Conservation (phyloP, 2,888 invertebrate genomes). For the Leptinotarsa peninsularis region DNA sequence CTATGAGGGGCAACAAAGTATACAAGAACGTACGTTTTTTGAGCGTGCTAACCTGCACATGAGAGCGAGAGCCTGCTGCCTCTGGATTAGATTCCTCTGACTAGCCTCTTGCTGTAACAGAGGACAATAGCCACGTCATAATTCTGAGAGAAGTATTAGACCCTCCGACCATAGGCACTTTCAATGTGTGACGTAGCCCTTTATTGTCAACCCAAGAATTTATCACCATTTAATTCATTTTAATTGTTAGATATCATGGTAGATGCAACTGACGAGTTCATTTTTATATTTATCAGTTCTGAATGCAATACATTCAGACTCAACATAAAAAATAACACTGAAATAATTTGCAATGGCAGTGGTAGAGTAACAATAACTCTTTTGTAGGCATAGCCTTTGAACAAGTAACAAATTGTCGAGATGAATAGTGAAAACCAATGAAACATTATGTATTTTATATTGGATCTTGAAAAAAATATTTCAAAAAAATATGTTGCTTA, state of each 20-base stretch:
- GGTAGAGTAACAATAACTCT: too few species aligned
- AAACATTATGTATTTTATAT: too few species aligned
- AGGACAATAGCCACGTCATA: conserved; percentile 60
- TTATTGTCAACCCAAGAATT: neutral
- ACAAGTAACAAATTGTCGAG: too few species aligned
- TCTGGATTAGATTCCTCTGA: conserved; percentile 89
- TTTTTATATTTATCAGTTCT: neutral
- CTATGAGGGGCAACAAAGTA: conserved; percentile 42
- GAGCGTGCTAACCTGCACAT: conserved; percentile 83
- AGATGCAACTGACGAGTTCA: neutral
- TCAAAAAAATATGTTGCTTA: too few species aligned
- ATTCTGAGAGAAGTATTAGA: conserved; percentile 39
- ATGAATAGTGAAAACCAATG: too few species aligned
- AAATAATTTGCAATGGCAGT: too few species aligned
- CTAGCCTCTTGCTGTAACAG: conserved; percentile 85
- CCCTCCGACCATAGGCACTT: conserved; percentile 30
- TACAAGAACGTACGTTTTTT: conserved; percentile 37
- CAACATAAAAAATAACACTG: too few species aligned
- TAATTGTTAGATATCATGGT: too few species aligned
- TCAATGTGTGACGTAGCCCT: neutral
- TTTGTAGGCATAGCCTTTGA: too few species aligned
- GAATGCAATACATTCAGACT: neutral
- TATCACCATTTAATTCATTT: neutral
- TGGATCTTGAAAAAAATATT: too few species aligned
- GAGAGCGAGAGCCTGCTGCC: conserved; percentile 89